Base-by-base conservation (phyloP, 2,888 invertebrate genomes). In the Cheilosia scutellata region DNA sequence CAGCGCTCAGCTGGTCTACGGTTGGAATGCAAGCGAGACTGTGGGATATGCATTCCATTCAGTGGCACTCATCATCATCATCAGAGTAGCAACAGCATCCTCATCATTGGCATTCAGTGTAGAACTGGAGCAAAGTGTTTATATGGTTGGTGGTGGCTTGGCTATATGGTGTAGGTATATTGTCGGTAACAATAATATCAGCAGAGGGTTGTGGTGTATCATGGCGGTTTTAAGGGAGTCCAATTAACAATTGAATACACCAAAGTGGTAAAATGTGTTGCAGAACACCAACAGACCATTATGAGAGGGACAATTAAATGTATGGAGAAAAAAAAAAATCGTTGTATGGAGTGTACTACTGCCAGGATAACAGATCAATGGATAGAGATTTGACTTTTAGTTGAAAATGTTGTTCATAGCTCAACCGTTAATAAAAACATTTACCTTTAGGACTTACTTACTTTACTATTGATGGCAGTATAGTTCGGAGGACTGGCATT, bases 81-180 rank as follows among this genome's bases (percentile, higher is more conserved):
- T 71, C 88, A 63, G 66, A 66, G 63, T 78, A 83, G 66, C 82
- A 72, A 55, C 82, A 58, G 47, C 37, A 62, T 40, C 82, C 75
- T 80, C 82, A 74, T 75, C 42, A 58, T 42, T 20, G 60, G 68
- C 51, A 68, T 42, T 62, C 63, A 49, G 58, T 37, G 51, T 37
- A 33, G 40, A 40, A 55, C 27, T 62, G 20, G 13, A 37, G 16
- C 13, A 62, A 60, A 51, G 66, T 72, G 53, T 58, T 53, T 27
- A 44, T 44, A 55, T 49, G 16, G 49, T n/a, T 27, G 57, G 51
- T 47, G 75, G 49, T 68, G 33, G 2, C 55, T 6, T 68, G 33
- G 2, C 55, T 6, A 11, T 25, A 29, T 66, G 25, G 25, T 71
- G 47, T n/a, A n/a, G n/a, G n/a, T 62, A 58, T 57, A 65, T 57